These are phyloP conservation scores for Noctua pronuba DNA, from an alignment of 2,888 invertebrate species.

Conservation along the genomic window DNA sequence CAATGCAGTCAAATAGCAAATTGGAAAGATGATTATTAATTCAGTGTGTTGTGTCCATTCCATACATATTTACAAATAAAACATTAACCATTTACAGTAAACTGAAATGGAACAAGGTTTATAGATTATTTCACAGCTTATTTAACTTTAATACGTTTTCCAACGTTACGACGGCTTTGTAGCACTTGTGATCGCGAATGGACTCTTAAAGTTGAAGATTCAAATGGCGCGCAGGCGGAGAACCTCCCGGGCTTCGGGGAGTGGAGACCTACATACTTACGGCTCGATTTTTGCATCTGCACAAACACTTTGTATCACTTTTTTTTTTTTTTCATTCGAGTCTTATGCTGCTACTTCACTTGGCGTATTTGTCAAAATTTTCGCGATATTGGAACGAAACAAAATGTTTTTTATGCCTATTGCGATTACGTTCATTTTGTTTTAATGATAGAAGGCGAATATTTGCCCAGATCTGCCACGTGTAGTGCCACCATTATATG, in stretches of 20 bases:
- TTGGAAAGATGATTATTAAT: conserved; percentile 22
- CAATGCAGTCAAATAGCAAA: conserved; percentile 12
- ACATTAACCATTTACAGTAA: conserved; percentile 11
- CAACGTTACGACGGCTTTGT: conserved; percentile 30
- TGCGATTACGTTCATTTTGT: no score
- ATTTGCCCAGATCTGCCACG: no score
- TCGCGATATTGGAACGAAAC: no score
- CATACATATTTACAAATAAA: conserved; percentile 5
- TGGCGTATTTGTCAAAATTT: no score
- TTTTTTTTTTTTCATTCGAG: not conserved
- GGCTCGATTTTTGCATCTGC: conserved; percentile 10
- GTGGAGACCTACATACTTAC: not conserved
- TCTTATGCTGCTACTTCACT: no score
- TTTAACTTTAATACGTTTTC: conserved; percentile 45
- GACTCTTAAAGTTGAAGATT: conserved; percentile 42
- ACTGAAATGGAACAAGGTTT: conserved; percentile 31
- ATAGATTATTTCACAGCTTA: conserved; percentile 45
- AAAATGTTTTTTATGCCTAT: no score
- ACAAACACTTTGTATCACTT: not conserved
- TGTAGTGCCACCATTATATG: no score
- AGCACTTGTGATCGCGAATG: conserved; percentile 38
- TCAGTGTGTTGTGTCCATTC: conserved; percentile 9
- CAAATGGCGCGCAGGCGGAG: conserved; percentile 18
- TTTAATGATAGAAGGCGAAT: no score
- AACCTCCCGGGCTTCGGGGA: not conserved